Conservation (phyloP, 2,113 vertebrate genomes). For the Rhinogobius similis region DNA sequence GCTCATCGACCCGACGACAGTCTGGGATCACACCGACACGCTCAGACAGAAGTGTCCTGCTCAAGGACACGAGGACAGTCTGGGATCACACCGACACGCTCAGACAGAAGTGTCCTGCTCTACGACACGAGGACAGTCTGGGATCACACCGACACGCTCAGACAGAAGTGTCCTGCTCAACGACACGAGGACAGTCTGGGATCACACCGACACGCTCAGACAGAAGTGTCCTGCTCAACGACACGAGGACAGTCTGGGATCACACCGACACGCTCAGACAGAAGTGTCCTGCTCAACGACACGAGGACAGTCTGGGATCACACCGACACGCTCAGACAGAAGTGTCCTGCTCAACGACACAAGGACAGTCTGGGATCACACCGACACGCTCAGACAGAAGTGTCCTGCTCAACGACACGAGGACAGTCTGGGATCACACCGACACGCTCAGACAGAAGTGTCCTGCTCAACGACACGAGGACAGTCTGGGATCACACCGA, state of each 20-base stretch:
- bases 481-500: too few species aligned
- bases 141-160: background rate
- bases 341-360: too few species aligned
- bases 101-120: too few species aligned
- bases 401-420: background rate
- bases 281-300: background rate
- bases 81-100: too few species aligned
- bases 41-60: background rate
- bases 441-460: background rate
- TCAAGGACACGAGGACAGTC: background rate
- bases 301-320: background rate
- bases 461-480: background rate
- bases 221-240: too few species aligned
- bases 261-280: background rate
- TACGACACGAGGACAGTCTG: too few species aligned
- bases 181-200: background rate
- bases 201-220: too few species aligned
- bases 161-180: background rate
- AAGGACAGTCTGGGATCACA: too few species aligned
- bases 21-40: constrained; percentile 78
- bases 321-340: too few species aligned
- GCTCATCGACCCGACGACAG: too few species aligned
- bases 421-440: too few species aligned
- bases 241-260: too few species aligned
- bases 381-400: background rate